Evolutionary conservation across 1,140 invertebrate species (phyloP).

Genomic region (Ostrea edulis): DNA sequence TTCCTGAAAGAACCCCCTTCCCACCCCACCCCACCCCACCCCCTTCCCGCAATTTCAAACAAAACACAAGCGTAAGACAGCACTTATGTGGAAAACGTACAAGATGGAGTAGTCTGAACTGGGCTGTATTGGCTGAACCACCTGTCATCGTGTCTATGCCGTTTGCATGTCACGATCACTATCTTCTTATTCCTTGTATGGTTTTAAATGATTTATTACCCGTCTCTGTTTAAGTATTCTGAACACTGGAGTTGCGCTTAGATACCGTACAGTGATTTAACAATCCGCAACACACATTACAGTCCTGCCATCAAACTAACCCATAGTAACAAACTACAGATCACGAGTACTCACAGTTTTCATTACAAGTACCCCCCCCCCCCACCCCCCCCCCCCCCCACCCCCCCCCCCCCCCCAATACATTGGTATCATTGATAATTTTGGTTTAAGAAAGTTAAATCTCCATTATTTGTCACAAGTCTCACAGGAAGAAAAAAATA

Average conservation of each 20-base stretch:
- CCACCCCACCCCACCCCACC: too few species aligned
- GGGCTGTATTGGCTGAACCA: too few species aligned
- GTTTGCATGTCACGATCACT: neutral
- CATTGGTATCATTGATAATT: neutral
- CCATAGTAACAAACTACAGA: neutral
- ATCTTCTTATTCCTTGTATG: constrained; percentile 2
- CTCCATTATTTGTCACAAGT: neutral
- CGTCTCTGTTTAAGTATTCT: neutral
- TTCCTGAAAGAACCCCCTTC: too few species aligned
- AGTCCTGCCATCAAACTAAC: neutral
- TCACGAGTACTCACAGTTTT: neutral
- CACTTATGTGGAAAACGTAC: too few species aligned
- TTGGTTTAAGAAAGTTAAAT: neutral
- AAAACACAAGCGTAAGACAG: too few species aligned
- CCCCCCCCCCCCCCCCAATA: neutral
- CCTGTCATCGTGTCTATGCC: neutral
- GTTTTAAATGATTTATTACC: neutral
- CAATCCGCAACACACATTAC: too few species aligned
- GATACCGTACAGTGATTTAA: neutral
- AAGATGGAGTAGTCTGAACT: too few species aligned
- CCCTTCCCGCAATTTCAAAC: too few species aligned
- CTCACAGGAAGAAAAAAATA: neutral
- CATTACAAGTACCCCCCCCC: neutral
- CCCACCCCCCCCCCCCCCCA: too few species aligned
- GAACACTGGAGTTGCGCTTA: neutral